Percentiles rank a stretch among this genome's conserved stretches.
These are phyloP conservation scores for Pantherophis vulpinus DNA, from an alignment of 2,797 vertebrate species.

Conservation along the genomic window DNA sequence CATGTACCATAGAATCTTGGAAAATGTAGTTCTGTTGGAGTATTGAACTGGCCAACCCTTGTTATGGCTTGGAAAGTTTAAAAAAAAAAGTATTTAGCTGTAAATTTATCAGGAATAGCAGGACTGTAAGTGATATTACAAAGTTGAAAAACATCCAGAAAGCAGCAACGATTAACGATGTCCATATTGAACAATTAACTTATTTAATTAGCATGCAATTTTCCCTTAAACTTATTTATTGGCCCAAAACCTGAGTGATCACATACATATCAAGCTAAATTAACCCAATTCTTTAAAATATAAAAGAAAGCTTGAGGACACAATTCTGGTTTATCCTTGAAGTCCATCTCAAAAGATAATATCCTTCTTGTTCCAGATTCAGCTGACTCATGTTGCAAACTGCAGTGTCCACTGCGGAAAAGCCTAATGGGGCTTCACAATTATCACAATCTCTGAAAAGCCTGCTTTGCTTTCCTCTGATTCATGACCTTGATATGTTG, in stretches of 20 bases:
- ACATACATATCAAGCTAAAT: not conserved
- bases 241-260: not conserved
- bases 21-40: not conserved
- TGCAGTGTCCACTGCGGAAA: not conserved
- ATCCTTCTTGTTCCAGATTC: not conserved
- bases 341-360: not conserved
- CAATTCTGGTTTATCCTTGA: not conserved
- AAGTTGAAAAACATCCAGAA: not conserved
- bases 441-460: not conserved
- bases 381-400: not conserved
- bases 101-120: not conserved
- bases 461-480: conserved; percentile 41
- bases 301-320: not conserved
- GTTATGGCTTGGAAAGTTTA: not conserved
- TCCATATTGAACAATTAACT: not conserved
- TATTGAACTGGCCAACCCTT: not conserved
- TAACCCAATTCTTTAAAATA: not conserved
- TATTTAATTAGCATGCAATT: not conserved
- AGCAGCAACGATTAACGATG: not conserved
- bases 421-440: not conserved
- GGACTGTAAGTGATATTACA: not conserved
- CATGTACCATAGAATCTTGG: not conserved
- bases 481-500: conserved; percentile 50
- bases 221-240: not conserved
- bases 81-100: not conserved